These are phyloP conservation scores for Eospalax fontanierii DNA, from an alignment of 2,797 vertebrate species.

Conservation along the genomic window DNA sequence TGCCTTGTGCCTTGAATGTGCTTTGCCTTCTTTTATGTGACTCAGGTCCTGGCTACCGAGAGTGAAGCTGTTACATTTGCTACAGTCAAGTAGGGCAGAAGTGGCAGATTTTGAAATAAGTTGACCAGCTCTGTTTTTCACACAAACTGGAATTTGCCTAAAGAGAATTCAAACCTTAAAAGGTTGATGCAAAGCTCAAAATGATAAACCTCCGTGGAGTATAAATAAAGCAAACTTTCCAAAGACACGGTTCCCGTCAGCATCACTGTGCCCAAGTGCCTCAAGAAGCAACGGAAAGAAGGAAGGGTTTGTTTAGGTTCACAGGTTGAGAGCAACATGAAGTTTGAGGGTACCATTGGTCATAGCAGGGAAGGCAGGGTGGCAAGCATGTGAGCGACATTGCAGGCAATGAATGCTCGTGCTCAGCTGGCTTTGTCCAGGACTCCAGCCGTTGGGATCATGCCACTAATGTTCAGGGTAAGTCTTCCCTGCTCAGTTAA, in stretches of 20 bases:
- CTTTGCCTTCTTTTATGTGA: not conserved
- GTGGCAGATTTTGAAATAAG: not conserved
- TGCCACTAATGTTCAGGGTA: not conserved
- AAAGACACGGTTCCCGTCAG: not conserved
- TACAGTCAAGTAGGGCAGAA: not conserved
- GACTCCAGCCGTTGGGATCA: too few relatives aligned
- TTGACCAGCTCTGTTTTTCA: not conserved
- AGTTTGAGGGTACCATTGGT: not conserved
- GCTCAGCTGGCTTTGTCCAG: not conserved
- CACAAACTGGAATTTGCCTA: not conserved
- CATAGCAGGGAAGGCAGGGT: not conserved
- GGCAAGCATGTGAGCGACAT: not conserved
- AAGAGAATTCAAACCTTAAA: constrained; percentile 21
- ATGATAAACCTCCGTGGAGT: not conserved
- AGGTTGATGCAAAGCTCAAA: constrained; percentile 7
- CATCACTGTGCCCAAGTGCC: not conserved
- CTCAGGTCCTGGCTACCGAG: not conserved
- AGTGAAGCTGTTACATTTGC: not conserved
- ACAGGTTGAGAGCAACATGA: not conserved
- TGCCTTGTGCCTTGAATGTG: not conserved
- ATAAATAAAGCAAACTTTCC: constrained; percentile 10
- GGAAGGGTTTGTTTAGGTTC: not conserved
- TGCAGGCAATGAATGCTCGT: not conserved
- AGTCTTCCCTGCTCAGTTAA: not conserved
- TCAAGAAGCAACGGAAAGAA: not conserved